phyloP scores from a whole-genome alignment of 2,113 vertebrate genomes.

The Lepus europaeus region DNA sequence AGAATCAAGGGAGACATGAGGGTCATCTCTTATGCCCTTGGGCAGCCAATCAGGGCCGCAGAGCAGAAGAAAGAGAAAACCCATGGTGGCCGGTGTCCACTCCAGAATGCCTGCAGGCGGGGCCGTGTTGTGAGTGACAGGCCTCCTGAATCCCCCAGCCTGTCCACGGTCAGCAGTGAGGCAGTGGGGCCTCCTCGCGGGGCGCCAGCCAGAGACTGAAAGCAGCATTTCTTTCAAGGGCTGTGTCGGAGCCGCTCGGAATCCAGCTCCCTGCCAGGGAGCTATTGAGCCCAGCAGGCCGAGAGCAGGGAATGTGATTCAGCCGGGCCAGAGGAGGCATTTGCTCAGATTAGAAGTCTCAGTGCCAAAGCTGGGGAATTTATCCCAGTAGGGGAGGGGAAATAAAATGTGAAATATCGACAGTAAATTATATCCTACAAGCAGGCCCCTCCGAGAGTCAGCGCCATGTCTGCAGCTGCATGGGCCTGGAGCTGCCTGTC shows the following conservation, averaged over 20 bases:
- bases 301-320: slow-evolving; percentile 63
- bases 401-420: slow-evolving; percentile 69
- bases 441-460: background rate
- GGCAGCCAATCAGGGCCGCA: background rate
- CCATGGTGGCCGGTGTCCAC: background rate
- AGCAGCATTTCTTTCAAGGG: slow-evolving; percentile 63
- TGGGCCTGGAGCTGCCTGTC: background rate
- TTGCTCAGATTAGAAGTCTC: slow-evolving; percentile 77
- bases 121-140: background rate
- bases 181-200: background rate
- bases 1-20: fast-evolving
- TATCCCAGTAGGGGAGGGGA: slow-evolving; percentile 66
- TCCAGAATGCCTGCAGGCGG: background rate
- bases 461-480: background rate
- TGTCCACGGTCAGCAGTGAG: background rate
- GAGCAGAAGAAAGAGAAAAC: background rate
- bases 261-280: slow-evolving; percentile 56
- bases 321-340: slow-evolving; percentile 60
- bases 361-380: slow-evolving; percentile 71
- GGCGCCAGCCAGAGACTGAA: slow-evolving; percentile 53
- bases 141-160: background rate
- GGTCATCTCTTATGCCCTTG: background rate
- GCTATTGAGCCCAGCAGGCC: slow-evolving; percentile 67
- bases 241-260: background rate
- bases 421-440: slow-evolving; percentile 71